Evolutionary conservation across 2,888 invertebrate genomes (phyloP).

Genomic region (Epirrhoe tristata): DNA sequence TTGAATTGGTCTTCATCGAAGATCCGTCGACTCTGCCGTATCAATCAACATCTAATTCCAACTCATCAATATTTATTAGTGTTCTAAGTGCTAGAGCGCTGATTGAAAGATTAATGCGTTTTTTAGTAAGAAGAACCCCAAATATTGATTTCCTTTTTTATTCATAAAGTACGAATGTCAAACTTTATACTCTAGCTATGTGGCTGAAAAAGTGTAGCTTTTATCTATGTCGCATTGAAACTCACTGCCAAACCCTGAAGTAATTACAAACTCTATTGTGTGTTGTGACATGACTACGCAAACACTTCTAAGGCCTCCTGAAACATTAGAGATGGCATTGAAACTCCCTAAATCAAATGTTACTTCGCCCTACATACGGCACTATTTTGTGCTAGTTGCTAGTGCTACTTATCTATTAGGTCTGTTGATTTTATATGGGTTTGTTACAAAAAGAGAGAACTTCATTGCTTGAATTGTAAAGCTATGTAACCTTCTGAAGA

Average conservation of each 20-base stretch:
- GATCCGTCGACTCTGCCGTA: constrained; percentile 51
- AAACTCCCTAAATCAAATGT: constrained; percentile 65
- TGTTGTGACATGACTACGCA: constrained; percentile 55
- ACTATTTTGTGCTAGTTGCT: constrained; percentile 35
- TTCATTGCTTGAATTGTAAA: background rate
- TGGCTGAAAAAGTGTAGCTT: background rate
- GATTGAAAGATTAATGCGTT: constrained; percentile 38
- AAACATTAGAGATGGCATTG: constrained; percentile 72
- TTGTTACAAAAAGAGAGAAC: constrained; percentile 12
- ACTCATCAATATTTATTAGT: constrained; percentile 41
- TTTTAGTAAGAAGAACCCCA: constrained; percentile 15
- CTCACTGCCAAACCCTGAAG: constrained; percentile 21
- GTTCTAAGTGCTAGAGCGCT: constrained; percentile 12
- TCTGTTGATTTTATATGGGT: background rate
- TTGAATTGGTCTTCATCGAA: constrained; percentile 67
- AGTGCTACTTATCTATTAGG: background rate
- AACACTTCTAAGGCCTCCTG: constrained; percentile 71
- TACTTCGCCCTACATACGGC: constrained; percentile 60
- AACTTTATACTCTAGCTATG: background rate
- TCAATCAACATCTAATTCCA: constrained; percentile 48
- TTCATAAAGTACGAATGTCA: background rate
- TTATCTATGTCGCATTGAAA: background rate
- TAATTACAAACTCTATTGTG: constrained; percentile 56
- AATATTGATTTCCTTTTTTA: background rate
- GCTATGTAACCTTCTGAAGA: background rate